A percentile compares a stretch with the other conserved stretches of the same genome.
Evolutionary conservation across 2,797 vertebrate genomes (phyloP).

Genomic region (Varecia variegata): DNA sequence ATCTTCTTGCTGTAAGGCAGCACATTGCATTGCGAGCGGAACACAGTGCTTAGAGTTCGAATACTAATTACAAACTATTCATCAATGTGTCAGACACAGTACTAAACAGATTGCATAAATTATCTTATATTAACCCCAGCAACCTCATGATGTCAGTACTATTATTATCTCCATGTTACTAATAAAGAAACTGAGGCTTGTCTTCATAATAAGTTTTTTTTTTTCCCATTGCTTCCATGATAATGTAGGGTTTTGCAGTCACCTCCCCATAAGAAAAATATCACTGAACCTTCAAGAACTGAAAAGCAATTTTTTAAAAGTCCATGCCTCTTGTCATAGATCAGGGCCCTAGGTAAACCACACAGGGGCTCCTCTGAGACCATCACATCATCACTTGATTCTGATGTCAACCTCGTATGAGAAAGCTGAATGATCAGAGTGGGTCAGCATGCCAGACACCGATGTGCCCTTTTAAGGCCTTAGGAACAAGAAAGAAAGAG

Average conservation of each 20-base stretch:
- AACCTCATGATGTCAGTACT: constrained; percentile 8
- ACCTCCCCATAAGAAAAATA: not conserved
- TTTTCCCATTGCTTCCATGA: not conserved
- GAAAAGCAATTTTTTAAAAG: not conserved
- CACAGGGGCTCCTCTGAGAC: not conserved
- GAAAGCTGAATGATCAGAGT: not conserved
- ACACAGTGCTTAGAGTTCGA: not conserved
- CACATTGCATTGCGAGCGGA: not conserved
- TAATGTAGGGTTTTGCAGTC: not conserved
- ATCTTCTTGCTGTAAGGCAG: not conserved
- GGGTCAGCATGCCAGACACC: not conserved
- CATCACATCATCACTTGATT: not conserved
- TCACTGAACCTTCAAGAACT: not conserved
- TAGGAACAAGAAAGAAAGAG: not conserved
- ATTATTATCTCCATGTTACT: not conserved
- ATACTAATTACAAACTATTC: constrained; percentile 65
- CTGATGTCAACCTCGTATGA: not conserved
- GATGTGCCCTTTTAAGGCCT: not conserved
- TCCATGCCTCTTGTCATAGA: not conserved
- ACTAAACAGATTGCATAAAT: constrained; percentile 60
- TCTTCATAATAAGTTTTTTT: not conserved
- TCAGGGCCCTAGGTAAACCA: not conserved
- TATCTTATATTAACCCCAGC: constrained; percentile 58
- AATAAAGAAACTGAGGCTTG: constrained; percentile 40
- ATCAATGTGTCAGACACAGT: constrained; percentile 45